A percentile compares a stretch with the other conserved stretches of the same genome.
phyloP scores from a whole-genome alignment of 2,888 invertebrate species.

The Ecliptopera silaceata region DNA sequence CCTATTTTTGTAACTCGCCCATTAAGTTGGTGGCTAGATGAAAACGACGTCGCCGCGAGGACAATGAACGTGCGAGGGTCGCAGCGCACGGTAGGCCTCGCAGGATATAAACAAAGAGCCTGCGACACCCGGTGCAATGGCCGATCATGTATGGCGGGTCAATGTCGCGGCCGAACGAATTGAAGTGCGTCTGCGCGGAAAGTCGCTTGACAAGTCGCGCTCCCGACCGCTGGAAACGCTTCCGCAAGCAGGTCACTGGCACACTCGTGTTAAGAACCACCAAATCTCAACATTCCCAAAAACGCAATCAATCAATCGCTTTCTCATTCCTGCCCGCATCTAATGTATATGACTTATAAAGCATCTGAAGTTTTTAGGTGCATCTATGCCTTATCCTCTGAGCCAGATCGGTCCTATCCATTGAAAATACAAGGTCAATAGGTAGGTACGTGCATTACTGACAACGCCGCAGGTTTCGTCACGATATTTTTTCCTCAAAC shows the following conservation, averaged over 20 bases:
- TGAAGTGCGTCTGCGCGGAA: constrained; percentile 68
- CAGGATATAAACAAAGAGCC: constrained; percentile 81
- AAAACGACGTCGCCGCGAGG: constrained; percentile 31
- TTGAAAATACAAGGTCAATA: no score
- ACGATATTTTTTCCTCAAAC: no score
- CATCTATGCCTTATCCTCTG: no score
- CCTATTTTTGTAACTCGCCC: constrained; percentile 17
- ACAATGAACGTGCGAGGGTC: constrained; percentile 55
- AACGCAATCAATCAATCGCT: constrained; percentile 32
- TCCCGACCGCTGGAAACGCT: constrained; percentile 55
- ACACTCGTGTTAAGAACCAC: constrained; percentile 43
- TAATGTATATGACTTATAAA: no score
- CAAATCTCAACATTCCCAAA: constrained; percentile 34
- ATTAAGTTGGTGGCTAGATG: constrained; percentile 29
- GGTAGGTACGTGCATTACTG: no score
- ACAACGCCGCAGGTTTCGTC: no score
- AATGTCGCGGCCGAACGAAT: constrained; percentile 78
- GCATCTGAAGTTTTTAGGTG: no score
- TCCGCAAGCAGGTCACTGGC: constrained; percentile 71
- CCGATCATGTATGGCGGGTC: constrained; percentile 78
- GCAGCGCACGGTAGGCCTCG: constrained; percentile 50
- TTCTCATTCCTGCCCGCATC: no score
- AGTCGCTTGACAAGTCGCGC: constrained; percentile 63
- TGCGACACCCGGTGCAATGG: constrained; percentile 79
- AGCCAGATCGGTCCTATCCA: no score